A percentile compares a stretch with the other conserved stretches of the same genome.
These are phyloP conservation scores for Altica lythri DNA, from an alignment of 2,888 invertebrate genomes.

Conservation along the genomic window DNA sequence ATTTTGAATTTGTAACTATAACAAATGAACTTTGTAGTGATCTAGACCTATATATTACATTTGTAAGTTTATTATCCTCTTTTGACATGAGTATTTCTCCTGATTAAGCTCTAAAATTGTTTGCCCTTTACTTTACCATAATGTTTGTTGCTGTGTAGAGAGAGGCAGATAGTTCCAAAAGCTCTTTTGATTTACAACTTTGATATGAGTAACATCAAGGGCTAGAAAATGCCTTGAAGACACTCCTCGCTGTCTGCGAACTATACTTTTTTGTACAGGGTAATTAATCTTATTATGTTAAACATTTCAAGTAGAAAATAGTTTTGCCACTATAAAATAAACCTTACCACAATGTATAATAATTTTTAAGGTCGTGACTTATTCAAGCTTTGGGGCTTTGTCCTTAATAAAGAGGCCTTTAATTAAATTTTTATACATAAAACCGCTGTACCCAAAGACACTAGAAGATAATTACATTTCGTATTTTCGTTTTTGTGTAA, in stretches of 20 bases:
- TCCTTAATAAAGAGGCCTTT: not conserved
- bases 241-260: no score
- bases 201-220: conserved; percentile 1
- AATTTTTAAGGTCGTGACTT: not conserved
- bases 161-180: not conserved
- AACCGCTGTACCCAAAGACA: not conserved
- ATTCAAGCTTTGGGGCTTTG: not conserved
- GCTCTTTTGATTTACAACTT: not conserved
- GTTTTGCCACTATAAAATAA: no score
- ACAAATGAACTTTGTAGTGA: no score
- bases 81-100: no score
- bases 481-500: not conserved
- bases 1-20: no score
- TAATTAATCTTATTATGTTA: no score
- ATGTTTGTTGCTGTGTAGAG: no score
- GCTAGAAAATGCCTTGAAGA: not conserved
- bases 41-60: no score
- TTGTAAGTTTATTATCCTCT: no score
- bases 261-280: no score
- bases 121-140: not conserved
- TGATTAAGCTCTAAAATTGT: not conserved
- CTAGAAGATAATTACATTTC: not conserved
- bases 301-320: no score
- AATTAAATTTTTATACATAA: not conserved
- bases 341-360: no score